Percentiles rank a stretch among this genome's conserved stretches.
Conservation (phyloP, 2,888 invertebrate genomes). For the Heliconius ethilla region DNA sequence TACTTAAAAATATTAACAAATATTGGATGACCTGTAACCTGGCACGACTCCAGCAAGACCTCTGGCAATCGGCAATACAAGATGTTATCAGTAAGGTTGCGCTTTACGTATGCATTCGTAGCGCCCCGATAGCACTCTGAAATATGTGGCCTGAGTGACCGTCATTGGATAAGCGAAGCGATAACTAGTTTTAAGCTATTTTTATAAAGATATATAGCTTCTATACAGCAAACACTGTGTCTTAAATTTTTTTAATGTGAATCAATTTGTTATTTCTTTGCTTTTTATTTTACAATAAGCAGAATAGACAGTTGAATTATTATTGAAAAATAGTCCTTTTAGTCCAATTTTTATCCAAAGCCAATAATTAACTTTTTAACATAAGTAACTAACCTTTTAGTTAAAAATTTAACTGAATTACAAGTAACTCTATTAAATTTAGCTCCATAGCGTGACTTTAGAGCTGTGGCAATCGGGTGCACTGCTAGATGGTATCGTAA, state of each 20-base stretch:
- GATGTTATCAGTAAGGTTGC: slow-evolving; percentile 57
- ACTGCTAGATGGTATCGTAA: slow-evolving; percentile 55
- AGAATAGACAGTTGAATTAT: too few species aligned
- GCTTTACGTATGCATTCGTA: slow-evolving; percentile 56
- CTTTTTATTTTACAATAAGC: too few species aligned
- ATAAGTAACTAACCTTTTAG: not conserved
- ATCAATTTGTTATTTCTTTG: too few species aligned
- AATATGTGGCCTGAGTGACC: slow-evolving; percentile 50
- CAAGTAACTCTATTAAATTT: slow-evolving; percentile 21
- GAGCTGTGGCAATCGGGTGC: slow-evolving; percentile 49
- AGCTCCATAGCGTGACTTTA: slow-evolving; percentile 50
- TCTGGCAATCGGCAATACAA: slow-evolving; percentile 49
- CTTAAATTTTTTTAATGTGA: too few species aligned
- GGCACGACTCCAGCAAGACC: slow-evolving; percentile 50
- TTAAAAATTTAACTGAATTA: not conserved
- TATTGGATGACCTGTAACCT: slow-evolving; percentile 40
- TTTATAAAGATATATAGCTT: too few species aligned
- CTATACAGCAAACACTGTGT: too few species aligned
- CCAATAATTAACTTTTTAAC: not conserved
- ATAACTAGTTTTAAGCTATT: slow-evolving; percentile 8
- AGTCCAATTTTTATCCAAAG: too few species aligned
- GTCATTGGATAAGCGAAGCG: slow-evolving; percentile 18
- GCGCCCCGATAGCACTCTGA: slow-evolving; percentile 54
- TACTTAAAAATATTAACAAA: not conserved
- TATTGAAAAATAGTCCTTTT: too few species aligned